Percentiles rank a stretch among this genome's conserved stretches.
These are phyloP conservation scores for Aporophyla nigra DNA, from an alignment of 2,888 invertebrate genomes.

Conservation along the genomic window DNA sequence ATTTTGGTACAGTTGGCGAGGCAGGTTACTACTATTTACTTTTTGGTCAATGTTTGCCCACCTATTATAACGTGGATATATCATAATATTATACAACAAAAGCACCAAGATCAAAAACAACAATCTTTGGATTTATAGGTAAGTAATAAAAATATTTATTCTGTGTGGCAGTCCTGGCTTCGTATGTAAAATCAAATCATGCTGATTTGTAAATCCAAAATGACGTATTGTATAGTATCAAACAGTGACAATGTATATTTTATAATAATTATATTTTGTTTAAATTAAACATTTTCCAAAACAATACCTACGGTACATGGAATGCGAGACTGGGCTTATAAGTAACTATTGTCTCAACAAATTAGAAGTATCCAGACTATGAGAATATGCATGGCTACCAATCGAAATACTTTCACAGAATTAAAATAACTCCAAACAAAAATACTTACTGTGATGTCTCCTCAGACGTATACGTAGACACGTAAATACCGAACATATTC, in stretches of 20 bases:
- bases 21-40: not conserved
- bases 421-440: slow-evolving; percentile 21
- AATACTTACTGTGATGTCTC: slow-evolving; percentile 78
- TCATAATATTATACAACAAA: not conserved
- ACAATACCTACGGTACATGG: not conserved
- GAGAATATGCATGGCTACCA: not conserved
- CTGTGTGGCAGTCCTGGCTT: not conserved
- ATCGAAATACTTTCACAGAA: slow-evolving; percentile 20
- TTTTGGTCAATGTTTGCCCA: not conserved
- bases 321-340: not conserved
- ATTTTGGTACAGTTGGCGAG: not conserved
- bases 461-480: slow-evolving; percentile 87
- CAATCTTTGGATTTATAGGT: not conserved
- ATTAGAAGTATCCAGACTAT: not conserved
- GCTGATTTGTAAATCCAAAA: not conserved
- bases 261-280: not conserved
- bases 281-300: not conserved
- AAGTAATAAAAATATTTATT: not conserved
- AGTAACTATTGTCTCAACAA: not conserved
- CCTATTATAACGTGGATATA: not conserved
- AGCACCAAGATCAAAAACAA: not conserved
- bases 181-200: not conserved
- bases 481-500: slow-evolving; percentile 92
- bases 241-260: not conserved
- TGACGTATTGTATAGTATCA: not conserved